phyloP scores from a whole-genome alignment of 2,113 vertebrate genomes.

The Calidris pugnax region DNA sequence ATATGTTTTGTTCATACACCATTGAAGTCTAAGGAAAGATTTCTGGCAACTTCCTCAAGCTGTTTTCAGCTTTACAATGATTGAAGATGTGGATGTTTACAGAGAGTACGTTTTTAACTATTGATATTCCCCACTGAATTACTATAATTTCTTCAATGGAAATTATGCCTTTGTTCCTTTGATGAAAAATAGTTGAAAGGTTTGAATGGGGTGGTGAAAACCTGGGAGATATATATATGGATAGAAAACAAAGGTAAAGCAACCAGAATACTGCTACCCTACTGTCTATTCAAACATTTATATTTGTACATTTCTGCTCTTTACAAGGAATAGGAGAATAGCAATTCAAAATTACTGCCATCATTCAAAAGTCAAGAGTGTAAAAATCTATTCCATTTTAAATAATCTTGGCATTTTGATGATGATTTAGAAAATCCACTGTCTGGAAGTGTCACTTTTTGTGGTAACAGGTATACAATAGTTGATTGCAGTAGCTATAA shows the following conservation, averaged over 20 bases:
- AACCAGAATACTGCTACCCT: neutral
- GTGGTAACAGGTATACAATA: neutral
- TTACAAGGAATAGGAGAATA: neutral
- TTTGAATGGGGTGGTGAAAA: neutral
- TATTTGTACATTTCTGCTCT: neutral
- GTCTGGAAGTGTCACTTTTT: neutral
- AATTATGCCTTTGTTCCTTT: neutral
- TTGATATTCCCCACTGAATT: neutral
- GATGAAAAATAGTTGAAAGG: neutral
- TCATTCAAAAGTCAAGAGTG: neutral
- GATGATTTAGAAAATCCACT: neutral
- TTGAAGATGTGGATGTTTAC: neutral
- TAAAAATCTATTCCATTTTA: neutral
- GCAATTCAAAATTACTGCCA: neutral
- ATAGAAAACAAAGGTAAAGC: neutral
- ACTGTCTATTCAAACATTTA: neutral
- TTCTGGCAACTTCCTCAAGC: neutral
- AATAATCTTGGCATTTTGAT: neutral
- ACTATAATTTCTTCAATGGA: neutral
- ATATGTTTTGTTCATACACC: neutral
- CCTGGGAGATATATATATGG: neutral
- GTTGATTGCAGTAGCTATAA: neutral
- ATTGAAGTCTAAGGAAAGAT: neutral
- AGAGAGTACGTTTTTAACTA: neutral
- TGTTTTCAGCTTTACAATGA: neutral